These are phyloP conservation scores for Drosophila teissieri DNA, from an alignment of 1,140 invertebrate species.

Conservation along the genomic window DNA sequence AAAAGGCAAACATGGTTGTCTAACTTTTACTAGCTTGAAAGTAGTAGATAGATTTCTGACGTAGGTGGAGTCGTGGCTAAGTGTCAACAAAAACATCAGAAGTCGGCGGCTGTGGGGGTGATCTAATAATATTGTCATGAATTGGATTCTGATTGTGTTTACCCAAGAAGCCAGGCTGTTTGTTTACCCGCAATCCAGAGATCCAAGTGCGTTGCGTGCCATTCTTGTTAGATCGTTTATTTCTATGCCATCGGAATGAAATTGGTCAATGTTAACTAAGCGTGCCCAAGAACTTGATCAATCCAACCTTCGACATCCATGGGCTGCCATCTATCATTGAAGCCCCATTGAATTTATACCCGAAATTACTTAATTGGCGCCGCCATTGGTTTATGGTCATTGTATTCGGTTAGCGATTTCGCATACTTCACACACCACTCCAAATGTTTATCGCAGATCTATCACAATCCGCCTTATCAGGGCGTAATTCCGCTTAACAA, in stretches of 20 bases:
- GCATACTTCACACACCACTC: conserved; percentile 49
- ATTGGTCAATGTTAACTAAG: conserved; percentile 54
- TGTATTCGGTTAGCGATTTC: not conserved
- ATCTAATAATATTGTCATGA: conserved; percentile 73
- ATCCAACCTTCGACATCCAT: conserved; percentile 46
- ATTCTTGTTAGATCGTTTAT: conserved; percentile 31
- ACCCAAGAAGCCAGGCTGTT: conserved; percentile 11
- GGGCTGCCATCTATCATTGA: not conserved
- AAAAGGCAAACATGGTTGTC: conserved; percentile 28
- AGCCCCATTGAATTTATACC: conserved; percentile 9
- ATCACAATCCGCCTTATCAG: conserved; percentile 56
- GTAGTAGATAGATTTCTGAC: conserved; percentile 1
- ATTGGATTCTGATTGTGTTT: conserved; percentile 53
- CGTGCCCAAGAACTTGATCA: conserved; percentile 28
- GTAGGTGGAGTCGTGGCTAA: conserved; percentile 34
- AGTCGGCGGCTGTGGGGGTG: conserved; percentile 15
- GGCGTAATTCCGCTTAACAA: conserved; percentile 56
- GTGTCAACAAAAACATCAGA: conserved; percentile 39
- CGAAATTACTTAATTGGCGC: conserved; percentile 12
- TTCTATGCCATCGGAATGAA: conserved; percentile 18
- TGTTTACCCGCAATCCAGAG: conserved; percentile 12
- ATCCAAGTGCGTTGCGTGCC: conserved; percentile 16
- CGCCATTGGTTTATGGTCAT: conserved; percentile 37
- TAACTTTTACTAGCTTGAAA: conserved; percentile 1
- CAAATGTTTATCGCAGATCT: conserved; percentile 58